These are phyloP conservation scores for Apamea crenata DNA, from an alignment of 2,888 invertebrate species.

Conservation along the genomic window DNA sequence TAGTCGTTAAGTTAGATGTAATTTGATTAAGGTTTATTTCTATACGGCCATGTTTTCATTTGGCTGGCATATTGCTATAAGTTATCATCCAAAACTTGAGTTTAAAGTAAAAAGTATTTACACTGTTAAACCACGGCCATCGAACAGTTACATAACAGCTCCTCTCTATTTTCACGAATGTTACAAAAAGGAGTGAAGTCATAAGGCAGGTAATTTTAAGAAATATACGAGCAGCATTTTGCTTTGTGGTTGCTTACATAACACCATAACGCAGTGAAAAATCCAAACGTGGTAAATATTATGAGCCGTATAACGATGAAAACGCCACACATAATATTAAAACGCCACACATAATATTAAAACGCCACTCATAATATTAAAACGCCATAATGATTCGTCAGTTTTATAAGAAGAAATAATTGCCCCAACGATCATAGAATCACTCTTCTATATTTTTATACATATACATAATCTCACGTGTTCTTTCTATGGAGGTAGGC, in stretches of 20 bases:
- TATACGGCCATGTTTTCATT: background rate
- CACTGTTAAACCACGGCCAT: background rate
- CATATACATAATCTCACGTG: background rate
- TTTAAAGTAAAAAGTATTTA: background rate
- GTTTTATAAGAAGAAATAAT: background rate
- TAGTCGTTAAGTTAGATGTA: background rate
- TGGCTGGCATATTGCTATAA: background rate
- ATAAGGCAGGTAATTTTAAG: background rate
- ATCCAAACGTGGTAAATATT: background rate
- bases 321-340: background rate
- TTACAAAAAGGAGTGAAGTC: background rate
- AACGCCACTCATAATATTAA: background rate
- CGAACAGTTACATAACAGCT: background rate
- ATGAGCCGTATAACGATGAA: background rate
- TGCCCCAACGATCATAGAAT: background rate
- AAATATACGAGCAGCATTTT: background rate
- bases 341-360: background rate
- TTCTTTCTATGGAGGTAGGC: background rate
- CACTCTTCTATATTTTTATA: background rate
- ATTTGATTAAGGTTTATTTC: background rate
- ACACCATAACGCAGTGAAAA: background rate
- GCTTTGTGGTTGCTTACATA: no score
- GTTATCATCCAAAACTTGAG: background rate
- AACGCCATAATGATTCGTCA: background rate
- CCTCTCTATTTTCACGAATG: background rate